Evolutionary conservation across 1,140 invertebrate species (phyloP).

Genomic region (Paralvinella palmiformis): DNA sequence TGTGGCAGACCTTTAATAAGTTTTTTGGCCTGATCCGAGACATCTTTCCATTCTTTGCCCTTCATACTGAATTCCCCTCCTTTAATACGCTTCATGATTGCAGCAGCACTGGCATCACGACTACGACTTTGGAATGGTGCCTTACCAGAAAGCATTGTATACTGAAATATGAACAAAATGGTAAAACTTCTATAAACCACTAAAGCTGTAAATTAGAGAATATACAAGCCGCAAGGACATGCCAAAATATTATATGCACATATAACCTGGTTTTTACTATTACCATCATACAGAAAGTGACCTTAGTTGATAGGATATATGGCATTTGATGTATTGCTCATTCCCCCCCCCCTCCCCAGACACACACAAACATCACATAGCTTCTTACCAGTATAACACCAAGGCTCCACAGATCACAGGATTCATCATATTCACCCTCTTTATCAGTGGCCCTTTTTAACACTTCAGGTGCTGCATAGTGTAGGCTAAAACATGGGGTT

Average conservation of each 20-base stretch:
- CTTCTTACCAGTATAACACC: constrained; percentile 71
- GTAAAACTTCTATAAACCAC: too few species aligned
- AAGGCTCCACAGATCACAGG: constrained; percentile 87
- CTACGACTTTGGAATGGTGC: constrained; percentile 65
- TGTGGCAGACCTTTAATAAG: constrained; percentile 65
- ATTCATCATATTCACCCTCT: constrained; percentile 67
- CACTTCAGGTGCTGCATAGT: constrained; percentile 89
- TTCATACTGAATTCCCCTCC: constrained; percentile 63
- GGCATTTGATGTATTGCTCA: too few species aligned
- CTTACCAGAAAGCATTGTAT: constrained; percentile 79
- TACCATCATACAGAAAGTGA: too few species aligned
- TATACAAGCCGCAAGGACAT: too few species aligned
- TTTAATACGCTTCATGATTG: constrained; percentile 73
- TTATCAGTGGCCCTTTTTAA: constrained; percentile 52
- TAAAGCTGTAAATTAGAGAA: too few species aligned
- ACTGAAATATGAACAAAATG: too few species aligned
- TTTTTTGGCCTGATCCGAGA: constrained; percentile 69
- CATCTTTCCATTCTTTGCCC: constrained; percentile 63
- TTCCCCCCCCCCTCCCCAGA: too few species aligned
- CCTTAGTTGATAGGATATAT: too few species aligned
- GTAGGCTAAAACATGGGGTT: constrained; percentile 81
- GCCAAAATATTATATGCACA: too few species aligned
- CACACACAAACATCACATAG: too few species aligned
- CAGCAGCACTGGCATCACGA: constrained; percentile 64
- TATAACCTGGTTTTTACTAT: too few species aligned